Conservation (phyloP, 2,888 invertebrate genomes). For the Melolontha melolontha region DNA sequence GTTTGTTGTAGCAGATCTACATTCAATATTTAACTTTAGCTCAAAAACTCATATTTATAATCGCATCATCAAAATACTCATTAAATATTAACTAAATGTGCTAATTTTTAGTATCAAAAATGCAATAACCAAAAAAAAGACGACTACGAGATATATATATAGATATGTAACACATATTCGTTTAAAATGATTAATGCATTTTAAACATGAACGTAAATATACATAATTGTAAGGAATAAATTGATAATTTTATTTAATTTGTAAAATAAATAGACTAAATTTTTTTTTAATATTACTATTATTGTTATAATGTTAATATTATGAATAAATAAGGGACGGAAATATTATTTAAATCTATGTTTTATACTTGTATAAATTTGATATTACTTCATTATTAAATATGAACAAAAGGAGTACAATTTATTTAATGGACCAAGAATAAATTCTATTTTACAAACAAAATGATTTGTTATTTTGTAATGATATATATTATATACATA, state of each 20-base stretch:
- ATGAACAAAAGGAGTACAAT: slow-evolving; percentile 12
- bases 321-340: slow-evolving; percentile 5
- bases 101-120: slow-evolving; percentile 38
- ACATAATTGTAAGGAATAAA: too few species aligned
- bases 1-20: background rate
- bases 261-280: too few species aligned
- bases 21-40: slow-evolving; percentile 28
- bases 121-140: slow-evolving; percentile 29
- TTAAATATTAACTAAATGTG: slow-evolving; percentile 37
- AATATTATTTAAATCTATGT: slow-evolving; percentile 24
- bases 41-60: slow-evolving; percentile 19
- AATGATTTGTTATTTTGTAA: slow-evolving; percentile 37
- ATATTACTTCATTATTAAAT: slow-evolving; percentile 15
- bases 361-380: slow-evolving; percentile 33
- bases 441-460: slow-evolving; percentile 31
- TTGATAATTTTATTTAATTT: too few species aligned
- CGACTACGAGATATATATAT: background rate
- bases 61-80: slow-evolving; percentile 31
- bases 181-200: too few species aligned
- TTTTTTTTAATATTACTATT: too few species aligned
- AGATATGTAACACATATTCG: slow-evolving; percentile 1
- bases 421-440: slow-evolving; percentile 29
- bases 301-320: slow-evolving; percentile 10
- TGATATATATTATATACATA: slow-evolving; percentile 46
- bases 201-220: too few species aligned